phyloP scores from a whole-genome alignment of 2,113 vertebrate species.

The Muntiacus muntjak region DNA sequence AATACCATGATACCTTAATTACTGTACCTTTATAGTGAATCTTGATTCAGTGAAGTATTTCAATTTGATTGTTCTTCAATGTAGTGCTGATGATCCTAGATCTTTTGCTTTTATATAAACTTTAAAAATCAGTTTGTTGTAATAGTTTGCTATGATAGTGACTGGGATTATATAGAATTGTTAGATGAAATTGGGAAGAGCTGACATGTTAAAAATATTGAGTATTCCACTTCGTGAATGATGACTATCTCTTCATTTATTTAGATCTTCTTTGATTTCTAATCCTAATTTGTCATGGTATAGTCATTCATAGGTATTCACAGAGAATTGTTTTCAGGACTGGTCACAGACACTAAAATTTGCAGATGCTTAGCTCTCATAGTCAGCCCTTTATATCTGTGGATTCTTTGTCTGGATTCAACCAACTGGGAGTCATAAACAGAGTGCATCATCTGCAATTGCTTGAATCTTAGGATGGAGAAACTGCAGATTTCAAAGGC shows the following conservation, averaged over 20 bases:
- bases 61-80: not conserved
- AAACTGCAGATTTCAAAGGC: not conserved
- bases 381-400: not conserved
- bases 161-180: not conserved
- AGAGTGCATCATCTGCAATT: not conserved
- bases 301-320: not conserved
- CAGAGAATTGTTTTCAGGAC: not conserved
- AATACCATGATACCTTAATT: not conserved
- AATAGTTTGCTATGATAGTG: not conserved
- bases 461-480: not conserved
- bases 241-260: not conserved
- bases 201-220: not conserved
- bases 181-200: not conserved
- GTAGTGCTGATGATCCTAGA: not conserved
- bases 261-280: not conserved
- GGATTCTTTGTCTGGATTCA: not conserved
- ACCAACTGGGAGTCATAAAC: not conserved
- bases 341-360: not conserved
- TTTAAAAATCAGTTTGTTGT: not conserved
- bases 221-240: not conserved
- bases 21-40: not conserved
- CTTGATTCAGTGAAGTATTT: not conserved
- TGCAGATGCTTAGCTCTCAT: not conserved
- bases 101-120: not conserved
- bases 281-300: not conserved